Base-by-base conservation (phyloP, 92 coral and sea anemone species). In the Epizoanthus fatuus region DNA sequence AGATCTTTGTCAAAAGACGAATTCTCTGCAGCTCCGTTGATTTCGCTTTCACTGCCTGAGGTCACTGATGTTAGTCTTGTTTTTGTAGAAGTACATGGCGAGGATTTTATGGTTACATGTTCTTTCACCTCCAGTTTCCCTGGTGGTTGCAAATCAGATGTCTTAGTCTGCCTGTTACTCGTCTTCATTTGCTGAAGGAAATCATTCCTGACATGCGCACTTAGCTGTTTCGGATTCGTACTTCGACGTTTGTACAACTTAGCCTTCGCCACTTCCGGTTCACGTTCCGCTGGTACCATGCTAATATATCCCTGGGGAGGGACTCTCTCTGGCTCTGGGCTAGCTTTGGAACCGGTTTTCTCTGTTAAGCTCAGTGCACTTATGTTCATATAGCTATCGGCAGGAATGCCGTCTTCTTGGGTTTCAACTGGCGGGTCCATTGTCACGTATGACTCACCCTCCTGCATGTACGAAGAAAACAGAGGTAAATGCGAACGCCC, bases 131-230 rank as follows among this genome's bases (percentile, higher is more conserved):
- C 82, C 1, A 8, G 57, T 12, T 77, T 19, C 29, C 20, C 15
- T 20, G 58, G 70, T 39, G 3, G 55, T 37, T 38, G 56, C 47
- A 60, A 47, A 14, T 77, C 82, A 3, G 58, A 13, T 9, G 12
- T 69, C 63, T 5, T 9, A 2, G 0, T 77, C 42, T 77, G 82
- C 7, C 69, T 77, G 70, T 44, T 77, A 39, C 82, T 77, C 20
- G 82, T 77, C 32, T 59, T 77, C 69, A 77, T 77, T 22, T 77
- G 82, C 42, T 77, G 82, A 3, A 77, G 56, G 11, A 77, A 77
- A 44, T 47, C 82, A 17, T 60, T 77, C 47, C 82, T 62, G 16
- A 77, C 82, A 16, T 77, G 55, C 5, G 82, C 37, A 20, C 82
- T 77, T 14, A 4, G 70, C 82, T 77, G 82, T 60, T 77, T 77